Conservation (phyloP, 2,888 invertebrate genomes). For the Hylaea fasciaria region DNA sequence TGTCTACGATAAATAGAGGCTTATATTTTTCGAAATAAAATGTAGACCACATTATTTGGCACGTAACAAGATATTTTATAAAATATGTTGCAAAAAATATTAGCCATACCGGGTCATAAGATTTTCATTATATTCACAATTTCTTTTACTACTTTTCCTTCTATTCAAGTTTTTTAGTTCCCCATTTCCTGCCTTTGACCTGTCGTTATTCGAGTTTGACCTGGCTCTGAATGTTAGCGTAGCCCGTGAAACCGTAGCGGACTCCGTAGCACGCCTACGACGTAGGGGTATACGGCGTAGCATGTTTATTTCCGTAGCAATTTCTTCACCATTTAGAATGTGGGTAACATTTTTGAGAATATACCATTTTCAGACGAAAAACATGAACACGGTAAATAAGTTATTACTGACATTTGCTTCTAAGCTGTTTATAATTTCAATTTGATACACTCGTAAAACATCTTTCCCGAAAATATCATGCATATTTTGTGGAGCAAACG, state of each 20-base stretch:
- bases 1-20: too few species aligned
- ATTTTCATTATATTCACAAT: too few species aligned
- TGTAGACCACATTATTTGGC: too few species aligned
- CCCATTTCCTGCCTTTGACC: conserved; percentile 45
- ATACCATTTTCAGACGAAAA: too few species aligned
- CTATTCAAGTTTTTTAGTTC: conserved; percentile 5
- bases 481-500: conserved; percentile 19
- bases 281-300: conserved; percentile 11
- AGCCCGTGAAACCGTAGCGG: conserved; percentile 10
- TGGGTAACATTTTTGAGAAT: too few species aligned
- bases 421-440: conserved; percentile 13
- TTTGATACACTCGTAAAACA: conserved; percentile 10
- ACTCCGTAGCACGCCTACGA: conserved; percentile 17
- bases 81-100: too few species aligned
- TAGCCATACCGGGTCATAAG: too few species aligned
- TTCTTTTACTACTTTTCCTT: too few species aligned
- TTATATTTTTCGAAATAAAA: too few species aligned
- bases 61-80: too few species aligned
- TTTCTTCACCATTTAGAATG: background rate
- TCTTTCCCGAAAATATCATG: conserved; percentile 13
- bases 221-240: conserved; percentile 36
- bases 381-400: too few species aligned
- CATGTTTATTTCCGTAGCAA: conserved; percentile 6
- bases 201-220: conserved; percentile 39
- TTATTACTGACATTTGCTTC: background rate